These are phyloP conservation scores for Turnix velox DNA, from an alignment of 2,113 vertebrate species.

Conservation along the genomic window DNA sequence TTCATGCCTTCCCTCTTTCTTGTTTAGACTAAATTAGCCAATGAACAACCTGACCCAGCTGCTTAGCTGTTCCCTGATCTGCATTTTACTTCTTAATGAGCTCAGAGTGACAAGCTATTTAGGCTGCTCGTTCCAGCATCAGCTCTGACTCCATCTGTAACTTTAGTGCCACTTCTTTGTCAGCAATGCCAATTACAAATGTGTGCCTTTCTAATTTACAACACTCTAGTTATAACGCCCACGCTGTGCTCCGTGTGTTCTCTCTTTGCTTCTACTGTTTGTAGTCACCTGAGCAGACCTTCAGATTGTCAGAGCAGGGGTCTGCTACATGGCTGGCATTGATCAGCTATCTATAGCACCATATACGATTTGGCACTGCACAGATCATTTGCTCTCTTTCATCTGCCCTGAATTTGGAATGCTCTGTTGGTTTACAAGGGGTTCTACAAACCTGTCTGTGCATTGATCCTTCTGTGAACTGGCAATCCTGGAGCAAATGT, in stretches of 20 bases:
- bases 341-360: slow-evolving; percentile 45
- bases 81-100: slow-evolving; percentile 76
- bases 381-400: slow-evolving; percentile 33
- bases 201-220: slow-evolving; percentile 72
- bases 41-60: slow-evolving; percentile 76
- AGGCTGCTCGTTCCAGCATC: slow-evolving; percentile 74
- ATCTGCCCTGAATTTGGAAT: slow-evolving; percentile 55
- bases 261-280: slow-evolving; percentile 60
- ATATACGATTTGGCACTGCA: slow-evolving; percentile 29
- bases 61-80: slow-evolving; percentile 75
- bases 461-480: slow-evolving; percentile 64
- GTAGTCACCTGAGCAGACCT: slow-evolving; percentile 56
- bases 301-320: slow-evolving; percentile 43
- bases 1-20: slow-evolving; percentile 73
- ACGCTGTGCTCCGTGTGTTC: slow-evolving; percentile 64
- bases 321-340: slow-evolving; percentile 48
- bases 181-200: slow-evolving; percentile 75
- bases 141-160: slow-evolving; percentile 76
- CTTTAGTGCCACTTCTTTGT: slow-evolving; percentile 74
- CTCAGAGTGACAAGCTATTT: slow-evolving; percentile 76
- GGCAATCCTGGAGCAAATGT: slow-evolving; percentile 64
- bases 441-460: slow-evolving; percentile 62
- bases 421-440: slow-evolving; percentile 39
- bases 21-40: slow-evolving; percentile 76
- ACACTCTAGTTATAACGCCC: slow-evolving; percentile 65